A percentile compares a stretch with the other conserved stretches of the same genome.
These are phyloP conservation scores for Xylota sylvarum DNA, from an alignment of 2,888 invertebrate species.

Conservation along the genomic window DNA sequence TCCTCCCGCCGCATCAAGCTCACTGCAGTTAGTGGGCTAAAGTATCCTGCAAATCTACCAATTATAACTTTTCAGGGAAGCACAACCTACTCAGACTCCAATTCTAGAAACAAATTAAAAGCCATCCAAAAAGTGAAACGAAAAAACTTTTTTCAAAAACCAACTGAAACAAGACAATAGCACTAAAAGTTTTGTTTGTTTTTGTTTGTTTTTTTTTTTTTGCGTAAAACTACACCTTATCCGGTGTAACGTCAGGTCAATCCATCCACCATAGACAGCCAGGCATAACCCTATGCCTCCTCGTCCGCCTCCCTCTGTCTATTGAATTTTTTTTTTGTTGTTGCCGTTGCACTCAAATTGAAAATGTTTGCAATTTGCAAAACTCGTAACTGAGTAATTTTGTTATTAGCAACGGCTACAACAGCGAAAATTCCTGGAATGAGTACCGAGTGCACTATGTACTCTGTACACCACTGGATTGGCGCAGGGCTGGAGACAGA, in stretches of 20 bases:
- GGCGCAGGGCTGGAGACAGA: not conserved
- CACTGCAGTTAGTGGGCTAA: not conserved
- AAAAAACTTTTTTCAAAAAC: not conserved
- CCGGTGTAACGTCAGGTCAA: constrained; percentile 41
- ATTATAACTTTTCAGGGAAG: not conserved
- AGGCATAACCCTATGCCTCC: not conserved
- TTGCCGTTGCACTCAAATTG: constrained; percentile 44
- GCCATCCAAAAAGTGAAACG: not conserved
- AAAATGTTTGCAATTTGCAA: constrained; percentile 55
- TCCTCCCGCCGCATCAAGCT: no score
- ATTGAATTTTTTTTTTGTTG: not conserved
- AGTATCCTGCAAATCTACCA: not conserved
- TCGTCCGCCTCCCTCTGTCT: not conserved
- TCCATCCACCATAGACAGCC: not conserved
- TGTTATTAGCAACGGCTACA: constrained; percentile 41
- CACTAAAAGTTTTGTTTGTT: not conserved
- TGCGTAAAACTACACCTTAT: constrained; percentile 12
- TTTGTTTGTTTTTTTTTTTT: not conserved
- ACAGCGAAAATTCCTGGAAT: constrained; percentile 6
- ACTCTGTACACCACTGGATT: no score
- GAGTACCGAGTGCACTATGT: not conserved
- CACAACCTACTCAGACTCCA: not conserved
- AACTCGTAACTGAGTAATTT: constrained; percentile 57
- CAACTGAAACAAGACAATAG: not conserved
- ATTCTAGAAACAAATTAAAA: not conserved